Conservation (phyloP, 1,140 invertebrate species). For the Colletes gigas region DNA sequence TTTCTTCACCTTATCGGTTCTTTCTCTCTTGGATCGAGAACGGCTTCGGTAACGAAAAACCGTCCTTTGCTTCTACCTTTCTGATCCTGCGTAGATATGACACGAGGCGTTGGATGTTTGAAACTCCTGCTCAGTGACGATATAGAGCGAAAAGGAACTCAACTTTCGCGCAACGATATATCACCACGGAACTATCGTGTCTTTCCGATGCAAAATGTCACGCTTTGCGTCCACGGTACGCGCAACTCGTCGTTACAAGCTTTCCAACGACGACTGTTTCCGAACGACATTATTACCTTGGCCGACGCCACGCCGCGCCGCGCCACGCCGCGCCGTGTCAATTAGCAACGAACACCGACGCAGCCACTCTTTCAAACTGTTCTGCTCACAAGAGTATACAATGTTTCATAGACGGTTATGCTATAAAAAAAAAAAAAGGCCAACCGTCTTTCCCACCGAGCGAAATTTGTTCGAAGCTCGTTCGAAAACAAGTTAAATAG, state of each 20-base stretch:
- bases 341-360: background rate
- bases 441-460: too few species aligned
- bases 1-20: constrained; percentile 27
- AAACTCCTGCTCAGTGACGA: constrained; percentile 29
- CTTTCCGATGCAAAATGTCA: constrained; percentile 61
- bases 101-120: background rate
- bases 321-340: too few species aligned
- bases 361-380: too few species aligned
- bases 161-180: constrained; percentile 41
- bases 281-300: background rate
- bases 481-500: too few species aligned
- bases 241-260: constrained; percentile 16
- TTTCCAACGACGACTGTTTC: background rate
- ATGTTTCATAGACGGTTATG: too few species aligned
- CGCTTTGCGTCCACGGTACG: constrained; percentile 56
- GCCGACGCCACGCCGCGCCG: background rate
- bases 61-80: too few species aligned
- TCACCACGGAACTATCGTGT: constrained; percentile 53
- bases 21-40: background rate
- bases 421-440: too few species aligned
- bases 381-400: too few species aligned
- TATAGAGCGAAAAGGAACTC: constrained; percentile 51
- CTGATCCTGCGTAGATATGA: background rate
- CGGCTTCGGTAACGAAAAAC: background rate
- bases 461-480: too few species aligned